Conservation (phyloP, 2,888 invertebrate genomes). For the Drosophila falleni region DNA sequence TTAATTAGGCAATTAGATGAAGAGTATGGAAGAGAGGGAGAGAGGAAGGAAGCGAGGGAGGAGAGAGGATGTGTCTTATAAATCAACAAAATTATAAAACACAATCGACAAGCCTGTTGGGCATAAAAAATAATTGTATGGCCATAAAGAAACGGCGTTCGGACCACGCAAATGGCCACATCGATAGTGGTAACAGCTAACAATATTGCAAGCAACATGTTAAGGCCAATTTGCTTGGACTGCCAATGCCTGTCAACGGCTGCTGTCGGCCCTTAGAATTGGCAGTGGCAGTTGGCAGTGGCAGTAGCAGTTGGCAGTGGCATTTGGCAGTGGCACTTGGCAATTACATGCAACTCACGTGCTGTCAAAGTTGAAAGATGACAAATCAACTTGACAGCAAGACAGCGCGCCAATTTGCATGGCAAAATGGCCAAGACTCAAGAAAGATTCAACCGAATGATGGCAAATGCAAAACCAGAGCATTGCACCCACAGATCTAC, state of each 20-base stretch:
- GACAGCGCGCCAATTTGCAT: constrained; percentile 73
- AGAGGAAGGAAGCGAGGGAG: not conserved
- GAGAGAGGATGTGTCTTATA: constrained; percentile 36
- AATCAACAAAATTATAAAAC: constrained; percentile 69
- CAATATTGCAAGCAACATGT: constrained; percentile 59
- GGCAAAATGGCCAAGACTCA: constrained; percentile 66
- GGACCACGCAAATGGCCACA: constrained; percentile 23
- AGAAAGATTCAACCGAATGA: constrained; percentile 63
- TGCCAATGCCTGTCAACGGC: constrained; percentile 73
- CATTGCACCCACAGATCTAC: constrained; percentile 47
- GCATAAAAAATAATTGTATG: constrained; percentile 70
- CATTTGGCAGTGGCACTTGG: constrained; percentile 45
- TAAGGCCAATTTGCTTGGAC: constrained; percentile 73
- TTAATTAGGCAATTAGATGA: constrained; percentile 70
- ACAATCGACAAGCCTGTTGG: constrained; percentile 59
- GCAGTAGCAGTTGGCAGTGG: constrained; percentile 21
- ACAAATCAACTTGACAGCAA: constrained; percentile 77
- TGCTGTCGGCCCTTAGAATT: constrained; percentile 58
- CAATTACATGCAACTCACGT: constrained; percentile 80
- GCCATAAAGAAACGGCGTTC: constrained; percentile 39
- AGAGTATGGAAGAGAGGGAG: constrained; percentile 1
- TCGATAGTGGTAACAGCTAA: constrained; percentile 4
- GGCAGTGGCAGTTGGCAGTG: constrained; percentile 15
- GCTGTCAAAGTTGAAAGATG: constrained; percentile 80
- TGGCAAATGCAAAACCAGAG: constrained; percentile 60